These are phyloP conservation scores for Neoniphon sammara DNA, from an alignment of 2,797 vertebrate species.

Conservation along the genomic window DNA sequence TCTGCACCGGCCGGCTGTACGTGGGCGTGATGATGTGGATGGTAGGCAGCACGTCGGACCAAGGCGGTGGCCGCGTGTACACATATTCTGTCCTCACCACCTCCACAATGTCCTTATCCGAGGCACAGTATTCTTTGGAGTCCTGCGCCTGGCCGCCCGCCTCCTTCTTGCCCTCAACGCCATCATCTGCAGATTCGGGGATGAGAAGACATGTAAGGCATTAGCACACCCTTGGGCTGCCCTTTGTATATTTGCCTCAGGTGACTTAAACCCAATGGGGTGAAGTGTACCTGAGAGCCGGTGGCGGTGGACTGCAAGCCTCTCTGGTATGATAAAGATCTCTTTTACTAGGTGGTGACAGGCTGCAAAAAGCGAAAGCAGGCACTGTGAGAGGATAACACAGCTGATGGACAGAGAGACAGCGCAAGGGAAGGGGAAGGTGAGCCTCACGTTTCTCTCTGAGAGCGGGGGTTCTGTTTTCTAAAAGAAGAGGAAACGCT, in stretches of 20 bases:
- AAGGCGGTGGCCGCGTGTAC: constrained; percentile 94
- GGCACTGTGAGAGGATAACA: constrained; percentile 82
- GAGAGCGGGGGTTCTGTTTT: constrained; percentile 23
- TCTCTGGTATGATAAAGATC: constrained; percentile 91
- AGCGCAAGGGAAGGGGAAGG: constrained; percentile 36
- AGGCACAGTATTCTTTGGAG: constrained; percentile 96
- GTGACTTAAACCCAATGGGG: constrained; percentile 79
- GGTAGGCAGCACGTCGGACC: constrained; percentile 95
- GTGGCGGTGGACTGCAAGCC: constrained; percentile 84
- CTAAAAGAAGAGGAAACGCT: constrained; percentile 35
- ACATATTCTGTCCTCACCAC: constrained; percentile 98
- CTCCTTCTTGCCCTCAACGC: constrained; percentile 88
- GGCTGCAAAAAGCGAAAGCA: constrained; percentile 87
- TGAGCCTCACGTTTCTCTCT: constrained; percentile 28
- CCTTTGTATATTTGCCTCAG: constrained; percentile 79
- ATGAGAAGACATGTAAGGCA: constrained; percentile 77
- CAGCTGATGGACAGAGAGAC: constrained; percentile 76
- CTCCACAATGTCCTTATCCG: constrained; percentile 97
- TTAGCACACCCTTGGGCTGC: constrained; percentile 80
- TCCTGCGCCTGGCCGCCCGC: constrained; percentile 84
- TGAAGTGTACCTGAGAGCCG: constrained; percentile 87
- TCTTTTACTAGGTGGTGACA: constrained; percentile 91
- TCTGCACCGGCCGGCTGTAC: constrained; percentile 97
- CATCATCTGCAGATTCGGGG: constrained; percentile 88
- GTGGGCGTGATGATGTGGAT: constrained; percentile 97